Percentiles rank a stretch among this genome's conserved stretches.
phyloP scores from a whole-genome alignment of 2,113 vertebrate genomes.

The Sitta europaea region DNA sequence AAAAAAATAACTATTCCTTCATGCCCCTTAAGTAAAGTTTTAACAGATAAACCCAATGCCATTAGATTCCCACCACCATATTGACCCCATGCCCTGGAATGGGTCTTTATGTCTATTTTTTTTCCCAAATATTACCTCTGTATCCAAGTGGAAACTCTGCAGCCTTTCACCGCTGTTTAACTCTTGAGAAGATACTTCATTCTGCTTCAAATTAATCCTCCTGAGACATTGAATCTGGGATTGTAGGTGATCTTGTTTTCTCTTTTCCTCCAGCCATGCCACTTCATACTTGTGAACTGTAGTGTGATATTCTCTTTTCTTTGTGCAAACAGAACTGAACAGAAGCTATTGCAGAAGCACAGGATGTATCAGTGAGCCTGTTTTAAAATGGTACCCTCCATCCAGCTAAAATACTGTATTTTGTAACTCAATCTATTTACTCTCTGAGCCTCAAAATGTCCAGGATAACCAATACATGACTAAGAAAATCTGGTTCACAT shows the following conservation, averaged over 20 bases:
- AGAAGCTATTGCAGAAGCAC: constrained; percentile 58
- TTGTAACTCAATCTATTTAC: not conserved
- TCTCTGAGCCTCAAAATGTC: not conserved
- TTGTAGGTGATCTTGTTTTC: constrained; percentile 58
- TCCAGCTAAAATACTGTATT: not conserved
- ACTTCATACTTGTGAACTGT: constrained; percentile 39
- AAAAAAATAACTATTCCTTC: not conserved
- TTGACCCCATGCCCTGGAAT: not conserved
- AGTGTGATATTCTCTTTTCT: constrained; percentile 54
- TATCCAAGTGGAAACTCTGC: not conserved
- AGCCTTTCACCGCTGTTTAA: not conserved
- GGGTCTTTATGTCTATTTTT: not conserved
- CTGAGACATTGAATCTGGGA: constrained; percentile 38
- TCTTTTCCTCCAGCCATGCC: constrained; percentile 62
- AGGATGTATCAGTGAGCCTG: not conserved
- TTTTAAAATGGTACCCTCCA: not conserved
- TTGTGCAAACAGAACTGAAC: constrained; percentile 31
- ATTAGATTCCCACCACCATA: not conserved
- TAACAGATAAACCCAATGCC: not conserved
- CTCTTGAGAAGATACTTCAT: not conserved
- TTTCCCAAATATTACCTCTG: constrained; percentile 3
- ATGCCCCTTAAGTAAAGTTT: not conserved
- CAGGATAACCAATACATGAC: not conserved
- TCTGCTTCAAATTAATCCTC: not conserved
- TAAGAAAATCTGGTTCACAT: not conserved